Conservation (phyloP, 2,113 vertebrate species). For the Arizona elegans region DNA sequence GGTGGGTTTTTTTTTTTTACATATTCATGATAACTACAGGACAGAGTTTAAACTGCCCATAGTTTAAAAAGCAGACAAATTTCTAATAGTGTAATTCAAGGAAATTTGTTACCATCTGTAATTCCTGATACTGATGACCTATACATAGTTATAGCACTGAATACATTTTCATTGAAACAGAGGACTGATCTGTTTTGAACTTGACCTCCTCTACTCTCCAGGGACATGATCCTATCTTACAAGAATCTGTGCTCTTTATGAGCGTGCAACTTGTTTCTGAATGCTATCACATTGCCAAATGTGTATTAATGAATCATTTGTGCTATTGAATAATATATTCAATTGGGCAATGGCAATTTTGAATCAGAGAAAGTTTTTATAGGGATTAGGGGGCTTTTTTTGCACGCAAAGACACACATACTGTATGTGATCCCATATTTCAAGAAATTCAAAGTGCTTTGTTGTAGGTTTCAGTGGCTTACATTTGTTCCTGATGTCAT, state of each 20-base stretch:
- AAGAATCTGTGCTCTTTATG: conserved; percentile 55
- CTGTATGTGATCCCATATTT: neutral
- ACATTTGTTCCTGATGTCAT: neutral
- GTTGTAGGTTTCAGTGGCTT: neutral
- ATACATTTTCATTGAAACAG: conserved; percentile 34
- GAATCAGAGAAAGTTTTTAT: conserved; percentile 11
- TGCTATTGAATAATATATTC: conserved; percentile 51
- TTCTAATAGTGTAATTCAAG: neutral
- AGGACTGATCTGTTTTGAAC: conserved; percentile 20
- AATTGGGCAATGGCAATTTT: conserved; percentile 33
- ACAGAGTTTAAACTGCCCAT: neutral
- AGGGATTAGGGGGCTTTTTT: neutral
- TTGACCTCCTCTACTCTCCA: conserved; percentile 20
- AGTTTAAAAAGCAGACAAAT: neutral
- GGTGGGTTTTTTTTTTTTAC: neutral
- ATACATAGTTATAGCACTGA: neutral
- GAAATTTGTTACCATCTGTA: conserved; percentile 11
- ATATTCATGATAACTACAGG: neutral
- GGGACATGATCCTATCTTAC: conserved; percentile 37
- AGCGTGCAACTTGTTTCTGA: conserved; percentile 56
- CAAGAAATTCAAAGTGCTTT: neutral
- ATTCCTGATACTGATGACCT: conserved; percentile 3
- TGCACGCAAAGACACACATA: neutral
- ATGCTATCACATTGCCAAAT: conserved; percentile 63
- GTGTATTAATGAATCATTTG: conserved; percentile 44